Evolutionary conservation across 2,797 vertebrate species (phyloP), one percentile per base, ranked within the genome.

Genomic region (Clangula hyemalis): DNA sequence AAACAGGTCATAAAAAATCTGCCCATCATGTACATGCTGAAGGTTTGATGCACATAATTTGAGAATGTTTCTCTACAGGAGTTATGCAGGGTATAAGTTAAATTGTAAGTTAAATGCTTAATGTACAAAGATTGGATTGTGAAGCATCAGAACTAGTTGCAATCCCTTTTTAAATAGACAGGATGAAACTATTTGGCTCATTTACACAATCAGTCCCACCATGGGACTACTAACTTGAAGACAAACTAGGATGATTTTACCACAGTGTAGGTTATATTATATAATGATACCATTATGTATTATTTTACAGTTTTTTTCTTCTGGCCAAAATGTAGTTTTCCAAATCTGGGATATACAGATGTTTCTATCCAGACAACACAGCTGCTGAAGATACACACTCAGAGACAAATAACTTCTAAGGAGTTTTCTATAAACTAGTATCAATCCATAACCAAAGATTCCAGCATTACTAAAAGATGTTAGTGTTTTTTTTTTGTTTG

Each of bases 311-410:
- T 22, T 70, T 54, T 69, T 51, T 62, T 6, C 22, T 20, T 76
- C 56, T 78, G 11, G n/a, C 20, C 25, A 62, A 85, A 82, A 66
- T 4, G 1, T 43, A 34, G 60, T 47, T 87, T 80, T 38, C 39
- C 43, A 61, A 83, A 83, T 25, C 27, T 7, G 30, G 80, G 56
- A 54, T 28, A 7, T 24, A 30, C 38, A 58, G 13, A 1, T 74
- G 21, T 25, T 47, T 80, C 61, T 17, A 30, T 19, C 34, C 32
- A 77, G 34, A 41, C 49, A 18, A 53, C 10, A n/a, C 30, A 28
- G 10, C 5, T 74, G 7, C 28, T 61, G 15, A 45, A 85, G 51
- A 51, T 8, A n/a, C 14, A 30, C 0, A 0, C 62, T 88, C 54
- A 61, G 45, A 89, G 45, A 43, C 32, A 54, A 49, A 32, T 36